Base-by-base conservation (phyloP, 1,140 invertebrate species). In the Brachionus asplanchnoidis region DNA sequence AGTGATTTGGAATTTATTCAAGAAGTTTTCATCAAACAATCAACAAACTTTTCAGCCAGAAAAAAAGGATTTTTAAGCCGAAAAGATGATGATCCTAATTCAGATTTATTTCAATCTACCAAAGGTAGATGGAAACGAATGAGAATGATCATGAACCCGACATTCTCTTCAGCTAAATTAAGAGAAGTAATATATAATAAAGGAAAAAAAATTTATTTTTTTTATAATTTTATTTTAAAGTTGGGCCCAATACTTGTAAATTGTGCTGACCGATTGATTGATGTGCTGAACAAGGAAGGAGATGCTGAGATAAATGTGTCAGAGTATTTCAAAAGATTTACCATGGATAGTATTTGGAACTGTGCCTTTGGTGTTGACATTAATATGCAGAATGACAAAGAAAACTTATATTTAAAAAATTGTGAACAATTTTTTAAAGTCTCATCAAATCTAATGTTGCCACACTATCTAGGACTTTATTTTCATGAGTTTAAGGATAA, bases 301-400 rank as follows among this genome's bases (percentile, higher is more conserved):
- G 12, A 80, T 11, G 32, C 23, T 14, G 77, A 80, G n/a, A n/a
- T 80, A 53, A 56, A 56, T 28, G 32, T 80, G 26, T 28, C 77
- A 0, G 42, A 80, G 40, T 80, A 80, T 12, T 90, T 89, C 68
- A 23, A 50, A 11, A 14, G 40, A n/a, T 79, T 42, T 17, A 60
- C 80, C 9, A 78, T 79, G 75, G 79, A 65, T 3, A 17, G n/a
- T n/a, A 85, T 83, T 50, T 84, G 53, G 50, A 79, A 84, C 20
- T 70, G 65, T 73, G 83, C 65, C 11, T 56, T 75, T 78, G 46
- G 68, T 12, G n/a, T 85, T 40, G 70, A 75, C 44, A 75, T 50
- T n/a, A 66, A 75, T 20, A 60, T 85, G 12, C 68, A 60, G 88
- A 36, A 90, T 87, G 85, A 88, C 90, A 88, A n/a, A 90, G 85